A percentile compares a stretch with the other conserved stretches of the same genome.
Conservation (phyloP, 2,797 vertebrate species). For the Phalloptychus januarius region DNA sequence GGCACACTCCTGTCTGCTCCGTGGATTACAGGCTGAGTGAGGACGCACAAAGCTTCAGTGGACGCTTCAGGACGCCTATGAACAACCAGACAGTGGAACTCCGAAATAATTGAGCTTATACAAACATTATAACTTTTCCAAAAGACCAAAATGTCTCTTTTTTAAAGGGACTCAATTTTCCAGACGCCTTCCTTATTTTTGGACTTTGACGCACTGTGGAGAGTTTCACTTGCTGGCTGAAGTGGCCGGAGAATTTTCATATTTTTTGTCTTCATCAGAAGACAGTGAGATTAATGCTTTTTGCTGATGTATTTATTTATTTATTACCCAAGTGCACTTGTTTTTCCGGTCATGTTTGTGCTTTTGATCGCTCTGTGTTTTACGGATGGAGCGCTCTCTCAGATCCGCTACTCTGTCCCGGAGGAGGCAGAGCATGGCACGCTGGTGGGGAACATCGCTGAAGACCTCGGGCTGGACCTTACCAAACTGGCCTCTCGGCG, state of each 20-base stretch:
- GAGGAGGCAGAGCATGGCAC: slow-evolving; percentile 97
- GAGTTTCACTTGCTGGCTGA: slow-evolving; percentile 37
- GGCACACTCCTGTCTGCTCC: neutral
- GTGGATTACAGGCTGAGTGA: slow-evolving; percentile 11
- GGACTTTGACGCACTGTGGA: slow-evolving; percentile 63
- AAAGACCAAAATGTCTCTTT: slow-evolving; percentile 44
- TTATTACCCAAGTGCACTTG: slow-evolving; percentile 77
- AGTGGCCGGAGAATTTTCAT: slow-evolving; percentile 58
- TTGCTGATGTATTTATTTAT: neutral
- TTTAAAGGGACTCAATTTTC: slow-evolving; percentile 40
- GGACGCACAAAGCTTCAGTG: neutral
- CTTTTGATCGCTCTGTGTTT: slow-evolving; percentile 85
- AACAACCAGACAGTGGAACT: neutral
- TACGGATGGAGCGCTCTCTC: slow-evolving; percentile 86
- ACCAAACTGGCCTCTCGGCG: slow-evolving; percentile 94
- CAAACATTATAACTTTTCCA: slow-evolving; percentile 12
- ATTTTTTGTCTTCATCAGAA: slow-evolving; percentile 26
- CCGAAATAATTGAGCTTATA: neutral
- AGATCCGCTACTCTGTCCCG: slow-evolving; percentile 96
- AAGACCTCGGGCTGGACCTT: slow-evolving; percentile 97
- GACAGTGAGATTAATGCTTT: slow-evolving; percentile 32
- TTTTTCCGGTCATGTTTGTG: slow-evolving; percentile 88
- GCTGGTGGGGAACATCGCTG: slow-evolving; percentile 97
- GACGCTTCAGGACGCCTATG: neutral
- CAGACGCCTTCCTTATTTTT: slow-evolving; percentile 27